Percentiles rank a stretch among this genome's conserved stretches.
phyloP scores from a whole-genome alignment of 2,113 vertebrate species.

The Phyllostomus hastatus region DNA sequence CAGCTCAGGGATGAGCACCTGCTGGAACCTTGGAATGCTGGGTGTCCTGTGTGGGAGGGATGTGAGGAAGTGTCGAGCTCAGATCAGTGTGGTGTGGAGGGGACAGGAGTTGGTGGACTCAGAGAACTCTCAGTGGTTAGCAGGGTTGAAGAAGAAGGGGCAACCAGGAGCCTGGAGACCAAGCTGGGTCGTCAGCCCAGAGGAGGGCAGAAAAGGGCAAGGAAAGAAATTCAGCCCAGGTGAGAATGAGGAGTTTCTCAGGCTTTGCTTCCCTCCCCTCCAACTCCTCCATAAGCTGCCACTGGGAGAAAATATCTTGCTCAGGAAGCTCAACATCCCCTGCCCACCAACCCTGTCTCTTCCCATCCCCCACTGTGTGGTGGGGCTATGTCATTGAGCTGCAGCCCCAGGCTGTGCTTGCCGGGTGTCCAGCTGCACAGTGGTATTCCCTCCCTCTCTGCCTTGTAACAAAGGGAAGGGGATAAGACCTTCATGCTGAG shows the following conservation, averaged over 20 bases:
- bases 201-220: background rate
- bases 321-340: background rate
- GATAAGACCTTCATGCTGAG: background rate
- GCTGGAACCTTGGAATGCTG: rapidly evolving
- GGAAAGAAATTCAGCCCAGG: background rate
- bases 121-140: background rate
- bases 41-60: background rate
- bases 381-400: rapidly evolving
- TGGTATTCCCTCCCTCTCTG: background rate
- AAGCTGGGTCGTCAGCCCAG: too few relatives aligned
- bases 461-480: background rate
- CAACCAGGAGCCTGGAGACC: background rate
- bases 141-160: background rate
- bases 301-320: background rate
- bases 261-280: background rate
- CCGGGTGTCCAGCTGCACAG: background rate
- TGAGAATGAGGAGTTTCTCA: background rate
- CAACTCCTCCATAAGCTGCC: background rate
- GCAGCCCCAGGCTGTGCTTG: background rate
- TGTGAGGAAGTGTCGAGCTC: background rate
- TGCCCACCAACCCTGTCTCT: too few relatives aligned
- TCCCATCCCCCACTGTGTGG: too few relatives aligned
- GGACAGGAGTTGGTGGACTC: background rate
- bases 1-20: background rate
- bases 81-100: background rate